A percentile compares a stretch with the other conserved stretches of the same genome.
Evolutionary conservation across 2,888 invertebrate species (phyloP).

Genomic region (Deroplatys truncata): DNA sequence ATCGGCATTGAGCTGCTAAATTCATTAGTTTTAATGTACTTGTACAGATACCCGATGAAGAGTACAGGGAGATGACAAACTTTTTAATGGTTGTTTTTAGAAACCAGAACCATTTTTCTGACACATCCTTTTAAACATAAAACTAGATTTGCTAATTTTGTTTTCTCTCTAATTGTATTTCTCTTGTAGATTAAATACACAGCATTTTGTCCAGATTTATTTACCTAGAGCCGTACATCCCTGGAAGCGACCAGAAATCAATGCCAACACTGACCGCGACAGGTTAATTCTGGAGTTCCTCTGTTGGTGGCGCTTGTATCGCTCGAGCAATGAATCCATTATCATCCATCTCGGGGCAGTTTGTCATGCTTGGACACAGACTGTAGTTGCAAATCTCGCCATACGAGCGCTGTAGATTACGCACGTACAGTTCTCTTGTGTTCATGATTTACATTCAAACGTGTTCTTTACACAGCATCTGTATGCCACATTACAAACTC

Average conservation of each 20-base stretch:
- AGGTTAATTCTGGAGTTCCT: background rate
- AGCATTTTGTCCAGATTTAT: too few relatives aligned
- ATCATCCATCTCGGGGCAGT: background rate
- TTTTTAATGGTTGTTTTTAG: too few relatives aligned
- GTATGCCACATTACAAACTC: background rate
- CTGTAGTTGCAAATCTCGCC: background rate
- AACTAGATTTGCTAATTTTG: too few relatives aligned
- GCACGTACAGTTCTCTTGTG: background rate
- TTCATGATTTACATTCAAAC: background rate
- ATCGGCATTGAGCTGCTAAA: too few relatives aligned
- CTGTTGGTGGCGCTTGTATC: background rate
- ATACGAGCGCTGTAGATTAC: background rate
- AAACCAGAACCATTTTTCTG: too few relatives aligned
- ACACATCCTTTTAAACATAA: too few relatives aligned
- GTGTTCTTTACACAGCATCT: background rate
- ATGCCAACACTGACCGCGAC: background rate
- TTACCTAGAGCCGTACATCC: background rate
- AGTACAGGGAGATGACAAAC: too few relatives aligned
- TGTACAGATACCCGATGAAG: too few relatives aligned
- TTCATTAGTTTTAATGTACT: too few relatives aligned
- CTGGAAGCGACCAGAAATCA: background rate
- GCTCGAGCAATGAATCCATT: background rate
- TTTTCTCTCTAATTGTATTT: too few relatives aligned
- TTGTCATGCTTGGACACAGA: background rate
- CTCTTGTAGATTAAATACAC: too few relatives aligned